Conservation (phyloP, 2,113 vertebrate species). For the Oryzias javanicus region DNA sequence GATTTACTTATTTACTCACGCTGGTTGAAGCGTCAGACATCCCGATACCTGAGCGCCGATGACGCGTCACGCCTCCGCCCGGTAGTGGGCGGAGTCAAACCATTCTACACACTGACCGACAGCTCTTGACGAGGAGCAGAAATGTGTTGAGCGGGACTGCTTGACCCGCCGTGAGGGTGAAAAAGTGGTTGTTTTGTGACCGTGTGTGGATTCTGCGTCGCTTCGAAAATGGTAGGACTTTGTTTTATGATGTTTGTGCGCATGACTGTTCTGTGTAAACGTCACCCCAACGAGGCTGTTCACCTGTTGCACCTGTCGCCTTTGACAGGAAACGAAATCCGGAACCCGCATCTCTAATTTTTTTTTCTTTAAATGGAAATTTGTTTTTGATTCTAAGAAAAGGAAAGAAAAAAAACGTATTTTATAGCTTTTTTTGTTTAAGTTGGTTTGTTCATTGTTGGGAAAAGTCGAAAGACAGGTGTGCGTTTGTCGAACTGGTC, state of each 20-base stretch:
- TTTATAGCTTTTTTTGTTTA: not conserved
- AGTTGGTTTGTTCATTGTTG: not conserved
- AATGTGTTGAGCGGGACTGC: slow-evolving; percentile 43
- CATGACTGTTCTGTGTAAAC: not conserved
- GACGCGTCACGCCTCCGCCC: slow-evolving; percentile 25
- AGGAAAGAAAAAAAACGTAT: not conserved
- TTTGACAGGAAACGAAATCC: slow-evolving; percentile 37
- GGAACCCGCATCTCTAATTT: not conserved
- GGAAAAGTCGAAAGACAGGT: slow-evolving; percentile 19
- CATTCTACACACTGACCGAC: slow-evolving; percentile 20
- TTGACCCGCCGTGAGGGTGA: slow-evolving; percentile 49
- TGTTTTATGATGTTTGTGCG: slow-evolving; percentile 3
- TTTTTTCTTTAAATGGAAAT: not conserved
- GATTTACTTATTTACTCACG: slow-evolving; percentile 29
- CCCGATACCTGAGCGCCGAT: slow-evolving; percentile 8
- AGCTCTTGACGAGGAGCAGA: slow-evolving; percentile 18
- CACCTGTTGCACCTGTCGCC: slow-evolving; percentile 67
- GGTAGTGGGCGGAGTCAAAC: slow-evolving; percentile 53
- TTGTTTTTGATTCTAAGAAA: not conserved
- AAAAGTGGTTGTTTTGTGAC: slow-evolving; percentile 7
- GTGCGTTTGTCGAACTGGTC: slow-evolving; percentile 13
- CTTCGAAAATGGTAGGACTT: slow-evolving; percentile 66
- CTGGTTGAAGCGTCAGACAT: slow-evolving; percentile 15
- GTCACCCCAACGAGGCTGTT: slow-evolving; percentile 6
- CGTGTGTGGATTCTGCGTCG: not conserved